Conservation (phyloP, 2,888 invertebrate species). For the Chrysolina haemoptera region DNA sequence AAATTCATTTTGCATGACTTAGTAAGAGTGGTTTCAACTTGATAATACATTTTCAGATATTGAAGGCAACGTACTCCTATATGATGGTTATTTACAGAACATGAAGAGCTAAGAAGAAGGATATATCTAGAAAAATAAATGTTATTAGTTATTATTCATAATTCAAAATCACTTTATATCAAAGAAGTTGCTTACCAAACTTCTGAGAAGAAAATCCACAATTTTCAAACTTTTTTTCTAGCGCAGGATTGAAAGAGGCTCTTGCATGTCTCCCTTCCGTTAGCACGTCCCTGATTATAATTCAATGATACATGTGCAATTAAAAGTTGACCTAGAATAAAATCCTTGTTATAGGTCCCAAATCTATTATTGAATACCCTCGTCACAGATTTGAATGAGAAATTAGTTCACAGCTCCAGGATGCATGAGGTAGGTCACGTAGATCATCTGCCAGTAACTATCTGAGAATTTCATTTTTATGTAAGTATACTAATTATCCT, state of each 20-base stretch:
- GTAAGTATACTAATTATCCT: too few species aligned
- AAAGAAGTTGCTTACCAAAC: too few species aligned
- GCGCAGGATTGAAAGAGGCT: too few species aligned
- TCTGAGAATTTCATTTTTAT: too few species aligned
- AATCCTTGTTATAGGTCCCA: not conserved
- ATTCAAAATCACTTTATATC: too few species aligned
- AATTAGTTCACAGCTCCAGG: not conserved
- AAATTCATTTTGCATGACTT: not conserved
- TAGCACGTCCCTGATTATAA: not conserved
- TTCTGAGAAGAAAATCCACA: too few species aligned
- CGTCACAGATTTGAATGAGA: not conserved
- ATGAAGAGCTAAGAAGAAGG: not conserved
- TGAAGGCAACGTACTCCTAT: slow-evolving; percentile 43
- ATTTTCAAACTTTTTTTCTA: too few species aligned
- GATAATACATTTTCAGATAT: slow-evolving; percentile 34
- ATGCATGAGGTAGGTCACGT: slow-evolving; percentile 3
- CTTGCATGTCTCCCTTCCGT: too few species aligned
- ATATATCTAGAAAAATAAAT: not conserved
- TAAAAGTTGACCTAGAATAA: not conserved
- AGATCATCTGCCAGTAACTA: not conserved
- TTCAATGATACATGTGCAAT: not conserved
- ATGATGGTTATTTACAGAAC: slow-evolving; percentile 37
- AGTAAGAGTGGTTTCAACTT: not conserved
- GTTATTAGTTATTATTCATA: too few species aligned
- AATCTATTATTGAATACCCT: not conserved